These are phyloP conservation scores for Mycalesis mineus DNA, from an alignment of 2,888 invertebrate genomes.

Conservation along the genomic window DNA sequence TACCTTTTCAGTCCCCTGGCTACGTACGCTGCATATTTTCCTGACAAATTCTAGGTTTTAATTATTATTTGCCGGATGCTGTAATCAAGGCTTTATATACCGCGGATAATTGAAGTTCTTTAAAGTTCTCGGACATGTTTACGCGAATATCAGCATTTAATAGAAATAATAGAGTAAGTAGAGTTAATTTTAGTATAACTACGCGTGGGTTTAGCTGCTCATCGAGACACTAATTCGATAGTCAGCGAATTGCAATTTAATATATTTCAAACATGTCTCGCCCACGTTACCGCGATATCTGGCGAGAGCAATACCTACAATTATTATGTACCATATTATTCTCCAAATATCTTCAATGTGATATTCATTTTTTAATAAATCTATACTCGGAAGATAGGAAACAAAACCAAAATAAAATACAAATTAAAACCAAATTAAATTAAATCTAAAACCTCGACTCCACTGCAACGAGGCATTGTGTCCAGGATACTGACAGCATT, in stretches of 20 bases:
- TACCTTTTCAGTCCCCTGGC: conserved; percentile 17
- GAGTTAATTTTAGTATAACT: too few species aligned
- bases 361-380: too few species aligned
- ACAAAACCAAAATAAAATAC: too few species aligned
- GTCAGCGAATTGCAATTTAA: conserved; percentile 77
- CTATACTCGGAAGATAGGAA: too few species aligned
- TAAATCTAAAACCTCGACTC: too few species aligned
- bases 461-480: too few species aligned
- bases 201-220: too few species aligned
- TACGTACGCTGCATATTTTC: conserved; percentile 18
- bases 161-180: not conserved
- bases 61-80: conserved; percentile 11
- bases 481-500: too few species aligned
- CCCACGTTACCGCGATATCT: conserved; percentile 75
- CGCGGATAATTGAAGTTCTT: not conserved
- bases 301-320: conserved; percentile 64
- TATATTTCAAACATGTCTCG: conserved; percentile 76
- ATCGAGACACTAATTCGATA: too few species aligned
- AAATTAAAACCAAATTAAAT: too few species aligned
- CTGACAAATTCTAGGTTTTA: conserved; percentile 13
- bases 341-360: too few species aligned
- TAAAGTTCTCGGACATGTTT: not conserved
- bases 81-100: conserved; percentile 11
- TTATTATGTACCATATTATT: too few species aligned
- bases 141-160: not conserved